Evolutionary conservation across 2,797 vertebrate species (phyloP), one percentile per base, ranked within the genome.

Genomic region (Distichodus sexfasciatus): DNA sequence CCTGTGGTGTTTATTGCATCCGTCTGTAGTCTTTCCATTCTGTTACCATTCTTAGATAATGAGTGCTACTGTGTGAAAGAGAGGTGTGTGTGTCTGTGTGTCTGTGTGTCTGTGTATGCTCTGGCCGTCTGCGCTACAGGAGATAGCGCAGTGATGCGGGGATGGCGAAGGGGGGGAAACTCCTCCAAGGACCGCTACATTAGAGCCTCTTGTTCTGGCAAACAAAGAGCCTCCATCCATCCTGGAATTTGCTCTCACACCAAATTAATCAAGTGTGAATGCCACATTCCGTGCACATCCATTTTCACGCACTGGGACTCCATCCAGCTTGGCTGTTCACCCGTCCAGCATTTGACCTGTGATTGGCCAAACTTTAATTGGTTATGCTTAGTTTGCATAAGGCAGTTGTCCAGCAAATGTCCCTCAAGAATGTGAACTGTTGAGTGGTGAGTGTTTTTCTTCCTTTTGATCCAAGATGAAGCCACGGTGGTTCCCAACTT

Each of bases 251-350:
- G 41, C 44, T 40, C 76, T 66, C 53, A 76, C 84, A 79, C 36
- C 23, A 28, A 59, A 59, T 40, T 58, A 72, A 53, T 53, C 50
- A 53, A 53, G 28, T 33, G 14, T 33, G 50, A 4, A 31, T 71
- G 77, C 79, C 71, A 62, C 69, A 74, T 74, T 28, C 65, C 8
- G 58, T 17, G 50, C 76, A 62, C 50, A 40, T 19, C 69, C 66
- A 70, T 59, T 71, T 67, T 61, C 48, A 31, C 40, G 48, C 10
- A 12, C 12, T 10, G n/a, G 85, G 84, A 85, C 86, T 81, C 78
- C 80, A 72, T 83, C 78, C 87, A 87, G 85, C 85, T 89, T 61
- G 46, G 54, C 71, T 54, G 85, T 81, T 85, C 72, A 81, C 82
- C 75, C 76, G 28, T 69, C 76, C 76, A 71, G 82, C 86, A 83